Conservation (phyloP, 2,888 invertebrate species). For the Galerucella pusilla region DNA sequence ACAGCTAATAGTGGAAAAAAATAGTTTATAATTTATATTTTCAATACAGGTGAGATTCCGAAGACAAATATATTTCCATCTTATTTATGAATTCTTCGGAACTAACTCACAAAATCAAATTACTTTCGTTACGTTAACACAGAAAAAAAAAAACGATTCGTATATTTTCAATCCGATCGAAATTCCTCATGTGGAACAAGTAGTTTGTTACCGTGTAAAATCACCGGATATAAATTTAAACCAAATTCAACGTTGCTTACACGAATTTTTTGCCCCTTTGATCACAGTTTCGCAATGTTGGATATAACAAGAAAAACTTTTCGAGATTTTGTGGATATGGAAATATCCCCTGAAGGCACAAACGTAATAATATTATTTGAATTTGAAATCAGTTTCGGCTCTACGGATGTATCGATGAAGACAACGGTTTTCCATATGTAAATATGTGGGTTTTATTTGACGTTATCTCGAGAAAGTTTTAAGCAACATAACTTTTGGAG, state of each 20-base stretch:
- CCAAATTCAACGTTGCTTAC: conserved; percentile 11
- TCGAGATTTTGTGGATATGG: conserved; percentile 49
- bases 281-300: conserved; percentile 45
- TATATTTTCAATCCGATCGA: conserved; percentile 11
- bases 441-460: conserved; percentile 21
- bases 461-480: background rate
- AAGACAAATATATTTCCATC: background rate
- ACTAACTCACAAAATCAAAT: background rate
- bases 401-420: conserved; percentile 33
- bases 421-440: conserved; percentile 10
- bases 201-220: conserved; percentile 19
- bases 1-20: too few relatives aligned
- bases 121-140: conserved; percentile 4
- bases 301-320: conserved; percentile 51
- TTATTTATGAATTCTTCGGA: background rate
- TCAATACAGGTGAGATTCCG: background rate
- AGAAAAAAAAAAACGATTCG: background rate
- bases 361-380: conserved; percentile 53
- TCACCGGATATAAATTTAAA: conserved; percentile 21
- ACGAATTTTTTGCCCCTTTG: conserved; percentile 39
- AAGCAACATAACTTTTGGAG: background rate
- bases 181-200: conserved; percentile 15
- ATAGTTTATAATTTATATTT: too few relatives aligned
- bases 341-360: conserved; percentile 45
- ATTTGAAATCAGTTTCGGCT: conserved; percentile 50